A percentile compares a stretch with the other conserved stretches of the same genome.
Conservation (phyloP, 2,113 vertebrate species). For the Muscicapa adusta region DNA sequence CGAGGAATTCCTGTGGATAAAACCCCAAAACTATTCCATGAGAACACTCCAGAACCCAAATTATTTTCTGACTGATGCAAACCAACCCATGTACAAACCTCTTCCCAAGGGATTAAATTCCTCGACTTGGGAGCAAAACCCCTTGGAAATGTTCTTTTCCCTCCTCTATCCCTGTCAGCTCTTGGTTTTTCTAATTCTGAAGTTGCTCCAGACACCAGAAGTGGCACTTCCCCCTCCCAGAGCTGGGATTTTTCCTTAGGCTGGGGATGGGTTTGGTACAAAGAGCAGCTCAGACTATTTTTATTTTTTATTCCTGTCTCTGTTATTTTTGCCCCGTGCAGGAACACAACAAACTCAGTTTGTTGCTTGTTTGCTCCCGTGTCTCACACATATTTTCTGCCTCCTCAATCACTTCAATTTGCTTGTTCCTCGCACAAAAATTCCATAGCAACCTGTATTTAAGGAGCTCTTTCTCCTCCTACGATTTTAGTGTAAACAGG, state of each 20-base stretch:
- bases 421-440: neutral
- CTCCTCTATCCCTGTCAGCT: rapidly evolving
- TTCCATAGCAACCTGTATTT: neutral
- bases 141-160: neutral
- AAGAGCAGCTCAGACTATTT: neutral
- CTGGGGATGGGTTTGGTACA: neutral
- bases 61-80: neutral
- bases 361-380: neutral
- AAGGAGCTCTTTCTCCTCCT: neutral
- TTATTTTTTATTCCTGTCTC: neutral
- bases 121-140: neutral
- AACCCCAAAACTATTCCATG: neutral
- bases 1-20: neutral
- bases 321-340: neutral
- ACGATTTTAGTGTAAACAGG: neutral
- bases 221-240: no score
- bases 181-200: neutral
- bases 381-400: neutral
- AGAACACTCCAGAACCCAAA: neutral
- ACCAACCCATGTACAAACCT: neutral
- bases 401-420: neutral
- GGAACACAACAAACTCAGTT: neutral
- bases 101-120: neutral
- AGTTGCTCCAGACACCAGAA: neutral
- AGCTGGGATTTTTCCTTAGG: neutral